Conservation (phyloP, 2,888 invertebrate species). For the Leptopilina drosophilae region DNA sequence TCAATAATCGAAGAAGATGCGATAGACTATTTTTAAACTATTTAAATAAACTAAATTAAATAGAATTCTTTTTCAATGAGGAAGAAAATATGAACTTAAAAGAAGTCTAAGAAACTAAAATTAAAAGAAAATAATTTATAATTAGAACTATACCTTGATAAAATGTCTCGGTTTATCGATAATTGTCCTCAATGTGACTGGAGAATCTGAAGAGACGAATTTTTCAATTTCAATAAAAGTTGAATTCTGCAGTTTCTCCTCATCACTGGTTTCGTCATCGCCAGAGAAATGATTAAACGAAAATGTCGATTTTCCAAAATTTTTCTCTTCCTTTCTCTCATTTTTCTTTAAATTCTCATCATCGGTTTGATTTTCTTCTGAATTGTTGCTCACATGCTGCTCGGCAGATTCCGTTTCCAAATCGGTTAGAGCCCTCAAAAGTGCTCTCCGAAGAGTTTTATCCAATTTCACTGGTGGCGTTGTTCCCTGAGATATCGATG, state of each 20-base stretch:
- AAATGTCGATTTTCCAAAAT: constrained; percentile 60
- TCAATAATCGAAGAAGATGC: not conserved
- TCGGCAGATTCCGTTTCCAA: constrained; percentile 82
- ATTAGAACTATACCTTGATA: constrained; percentile 57
- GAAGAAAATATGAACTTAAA: too few relatives aligned
- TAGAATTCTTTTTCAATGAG: too few relatives aligned
- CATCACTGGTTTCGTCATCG: constrained; percentile 69
- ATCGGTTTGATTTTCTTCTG: constrained; percentile 40
- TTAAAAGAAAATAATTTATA: constrained; percentile 2
- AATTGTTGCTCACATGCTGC: constrained; percentile 68
- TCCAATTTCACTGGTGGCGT: constrained; percentile 83
- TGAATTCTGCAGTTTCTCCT: constrained; percentile 74
- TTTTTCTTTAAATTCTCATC: constrained; percentile 53
- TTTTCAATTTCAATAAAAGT: constrained; percentile 69
- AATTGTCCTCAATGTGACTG: constrained; percentile 38
- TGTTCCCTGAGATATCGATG: constrained; percentile 61
- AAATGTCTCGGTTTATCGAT: constrained; percentile 63
- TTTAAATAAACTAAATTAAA: too few relatives aligned
- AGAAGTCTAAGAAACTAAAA: not conserved
- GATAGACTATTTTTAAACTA: too few relatives aligned
- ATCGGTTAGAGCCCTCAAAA: constrained; percentile 87
- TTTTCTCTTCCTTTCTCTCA: constrained; percentile 59
- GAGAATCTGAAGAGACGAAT: constrained; percentile 56
- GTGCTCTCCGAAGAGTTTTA: constrained; percentile 85
- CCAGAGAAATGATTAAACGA: constrained; percentile 68